These are phyloP conservation scores for Cabera pusaria DNA, from an alignment of 2,888 invertebrate species.

Conservation along the genomic window DNA sequence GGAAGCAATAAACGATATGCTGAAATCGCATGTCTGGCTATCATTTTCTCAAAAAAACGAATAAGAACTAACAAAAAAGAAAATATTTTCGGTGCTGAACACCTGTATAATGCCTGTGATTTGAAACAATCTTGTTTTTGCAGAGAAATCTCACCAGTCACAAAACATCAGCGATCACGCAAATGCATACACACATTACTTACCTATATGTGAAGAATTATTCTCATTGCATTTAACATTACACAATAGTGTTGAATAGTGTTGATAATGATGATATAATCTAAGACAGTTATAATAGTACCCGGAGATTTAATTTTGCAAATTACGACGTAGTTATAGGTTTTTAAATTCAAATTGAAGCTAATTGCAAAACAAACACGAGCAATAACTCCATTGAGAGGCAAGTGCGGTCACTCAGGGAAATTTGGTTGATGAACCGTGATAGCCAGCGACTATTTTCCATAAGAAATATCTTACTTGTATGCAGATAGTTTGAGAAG, in stretches of 20 bases:
- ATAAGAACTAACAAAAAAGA: slow-evolving; percentile 50
- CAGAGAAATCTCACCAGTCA: slow-evolving; percentile 61
- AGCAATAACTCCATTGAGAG: slow-evolving; percentile 23
- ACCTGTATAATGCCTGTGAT: slow-evolving; percentile 65
- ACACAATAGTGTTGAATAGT: slow-evolving; percentile 19
- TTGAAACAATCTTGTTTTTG: slow-evolving; percentile 69
- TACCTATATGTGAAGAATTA: slow-evolving; percentile 11
- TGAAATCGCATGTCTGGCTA: slow-evolving; percentile 56
- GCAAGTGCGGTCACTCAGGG: slow-evolving; percentile 43
- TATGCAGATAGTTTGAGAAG: slow-evolving; percentile 41
- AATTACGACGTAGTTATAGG: too few relatives aligned
- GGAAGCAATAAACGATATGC: slow-evolving; percentile 33
- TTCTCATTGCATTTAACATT: slow-evolving; percentile 33
- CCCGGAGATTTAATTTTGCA: too few relatives aligned
- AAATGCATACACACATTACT: slow-evolving; percentile 38
- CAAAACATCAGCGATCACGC: slow-evolving; percentile 68
- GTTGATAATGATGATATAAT: too few relatives aligned
- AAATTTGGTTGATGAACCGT: slow-evolving; percentile 50
- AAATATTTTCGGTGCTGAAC: slow-evolving; percentile 54
- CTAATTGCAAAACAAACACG: too few relatives aligned
- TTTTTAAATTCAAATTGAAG: too few relatives aligned
- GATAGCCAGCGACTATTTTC: slow-evolving; percentile 51
- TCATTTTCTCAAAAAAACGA: slow-evolving; percentile 53
- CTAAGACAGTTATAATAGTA: too few relatives aligned
- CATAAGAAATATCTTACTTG: slow-evolving; percentile 68